A percentile compares a stretch with the other conserved stretches of the same genome.
phyloP scores from a whole-genome alignment of 2,797 vertebrate species.

The Cynodonichthys magdalenae region DNA sequence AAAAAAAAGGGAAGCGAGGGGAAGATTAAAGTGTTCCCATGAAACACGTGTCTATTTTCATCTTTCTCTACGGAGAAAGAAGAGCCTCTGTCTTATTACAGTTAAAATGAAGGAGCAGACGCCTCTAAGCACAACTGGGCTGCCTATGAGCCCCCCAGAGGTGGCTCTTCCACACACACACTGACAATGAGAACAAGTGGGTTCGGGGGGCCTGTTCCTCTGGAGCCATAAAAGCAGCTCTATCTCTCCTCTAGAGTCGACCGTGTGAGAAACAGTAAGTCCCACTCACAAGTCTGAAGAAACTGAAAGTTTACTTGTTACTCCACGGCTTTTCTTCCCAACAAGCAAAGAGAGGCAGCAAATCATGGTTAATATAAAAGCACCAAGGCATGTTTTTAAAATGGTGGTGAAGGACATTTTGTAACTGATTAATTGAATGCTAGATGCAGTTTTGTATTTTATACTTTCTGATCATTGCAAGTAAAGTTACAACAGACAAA shows the following conservation, averaged over 20 bases:
- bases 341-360: no score
- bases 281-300: not conserved
- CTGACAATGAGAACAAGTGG: constrained; percentile 21
- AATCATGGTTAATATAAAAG: no score
- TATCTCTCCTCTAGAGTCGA: constrained; percentile 12
- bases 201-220: constrained; percentile 27
- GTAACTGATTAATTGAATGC: no score
- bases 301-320: not conserved
- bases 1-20: constrained; percentile 16
- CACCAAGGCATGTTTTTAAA: no score
- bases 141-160: constrained; percentile 38
- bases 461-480: no score
- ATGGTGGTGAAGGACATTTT: no score
- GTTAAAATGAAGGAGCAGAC: constrained; percentile 51
- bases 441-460: no score
- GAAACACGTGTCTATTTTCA: constrained; percentile 72
- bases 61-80: constrained; percentile 63
- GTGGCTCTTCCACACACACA: constrained; percentile 13
- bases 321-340: no score
- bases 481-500: no score
- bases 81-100: constrained; percentile 70
- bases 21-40: constrained; percentile 70
- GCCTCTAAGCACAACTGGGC: constrained; percentile 50
- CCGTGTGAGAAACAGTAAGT: not conserved
- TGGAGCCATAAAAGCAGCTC: constrained; percentile 16